Percentiles rank a stretch among this genome's conserved stretches.
Conservation (phyloP, 2,797 vertebrate genomes). For the Moxostoma hubbsi region DNA sequence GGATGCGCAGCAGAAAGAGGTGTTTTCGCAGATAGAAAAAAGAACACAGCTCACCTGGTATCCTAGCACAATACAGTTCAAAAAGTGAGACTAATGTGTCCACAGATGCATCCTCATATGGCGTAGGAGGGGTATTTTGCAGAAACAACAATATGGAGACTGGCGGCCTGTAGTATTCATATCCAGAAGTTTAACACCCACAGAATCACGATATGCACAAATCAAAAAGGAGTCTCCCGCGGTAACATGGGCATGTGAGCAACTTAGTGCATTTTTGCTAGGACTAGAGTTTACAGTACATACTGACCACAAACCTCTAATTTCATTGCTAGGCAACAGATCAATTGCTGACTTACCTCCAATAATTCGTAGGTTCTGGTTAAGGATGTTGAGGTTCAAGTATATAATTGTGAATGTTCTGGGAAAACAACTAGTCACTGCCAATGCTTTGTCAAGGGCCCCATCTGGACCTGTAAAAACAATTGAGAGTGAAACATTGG, state of each 20-base stretch:
- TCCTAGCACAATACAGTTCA: slow-evolving; percentile 24
- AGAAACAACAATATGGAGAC: neutral
- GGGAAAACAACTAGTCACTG: slow-evolving; percentile 15
- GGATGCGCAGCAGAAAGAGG: slow-evolving; percentile 40
- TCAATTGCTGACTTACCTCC: slow-evolving; percentile 14
- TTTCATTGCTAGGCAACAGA: slow-evolving; percentile 3
- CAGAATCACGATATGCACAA: slow-evolving; percentile 2
- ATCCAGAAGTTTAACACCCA: slow-evolving; percentile 12
- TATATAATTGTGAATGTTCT: slow-evolving; percentile 18
- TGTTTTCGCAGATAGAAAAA: slow-evolving; percentile 44
- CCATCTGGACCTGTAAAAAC: neutral
- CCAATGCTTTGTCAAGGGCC: slow-evolving; percentile 8
- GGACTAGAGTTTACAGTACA: no score
- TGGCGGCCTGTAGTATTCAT: slow-evolving; percentile 29
- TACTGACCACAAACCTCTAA: no score
- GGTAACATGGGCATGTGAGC: slow-evolving; percentile 1
- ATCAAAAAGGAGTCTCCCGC: slow-evolving; percentile 14
- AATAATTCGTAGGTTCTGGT: slow-evolving; percentile 9
- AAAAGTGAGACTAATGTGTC: slow-evolving; percentile 18
- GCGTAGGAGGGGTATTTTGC: slow-evolving; percentile 6
- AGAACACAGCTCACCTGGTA: slow-evolving; percentile 31
- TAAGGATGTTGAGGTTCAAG: slow-evolving; percentile 26
- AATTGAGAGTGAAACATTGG: no score
- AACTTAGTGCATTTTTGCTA: neutral
- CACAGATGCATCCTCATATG: no score